These are phyloP conservation scores for Sebastes steindachneri DNA, from an alignment of 2,797 vertebrate species.

Conservation along the genomic window DNA sequence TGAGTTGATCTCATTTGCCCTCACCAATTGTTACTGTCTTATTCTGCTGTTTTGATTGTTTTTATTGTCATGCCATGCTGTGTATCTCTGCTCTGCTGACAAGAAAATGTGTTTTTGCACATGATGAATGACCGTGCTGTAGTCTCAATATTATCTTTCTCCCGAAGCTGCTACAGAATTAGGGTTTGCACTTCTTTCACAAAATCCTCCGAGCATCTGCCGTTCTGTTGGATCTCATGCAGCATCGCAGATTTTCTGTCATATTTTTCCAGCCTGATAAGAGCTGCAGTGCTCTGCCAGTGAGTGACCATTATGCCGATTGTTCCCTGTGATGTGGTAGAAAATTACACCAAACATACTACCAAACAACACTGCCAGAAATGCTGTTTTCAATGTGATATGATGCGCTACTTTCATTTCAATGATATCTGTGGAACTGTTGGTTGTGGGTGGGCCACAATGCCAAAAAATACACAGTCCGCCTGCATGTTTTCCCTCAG, in stretches of 20 bases:
- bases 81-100: background rate
- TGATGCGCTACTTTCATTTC: constrained; percentile 1
- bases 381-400: constrained; percentile 6
- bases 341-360: background rate
- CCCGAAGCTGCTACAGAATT: background rate
- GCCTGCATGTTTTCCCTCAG: background rate
- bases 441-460: background rate
- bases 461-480: background rate
- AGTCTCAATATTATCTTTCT: background rate
- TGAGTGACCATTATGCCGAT: constrained; percentile 11
- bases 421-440: background rate
- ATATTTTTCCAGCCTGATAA: background rate
- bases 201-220: background rate
- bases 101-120: background rate
- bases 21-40: background rate
- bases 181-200: background rate
- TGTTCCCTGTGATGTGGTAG: constrained; percentile 5
- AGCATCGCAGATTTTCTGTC: background rate
- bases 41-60: background rate
- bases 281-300: background rate
- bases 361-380: background rate
- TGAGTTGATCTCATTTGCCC: background rate
- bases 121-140: background rate
- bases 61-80: background rate
- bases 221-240: background rate